These are phyloP conservation scores for Perizoma flavofasciatum DNA, from an alignment of 2,888 invertebrate species.

Conservation along the genomic window DNA sequence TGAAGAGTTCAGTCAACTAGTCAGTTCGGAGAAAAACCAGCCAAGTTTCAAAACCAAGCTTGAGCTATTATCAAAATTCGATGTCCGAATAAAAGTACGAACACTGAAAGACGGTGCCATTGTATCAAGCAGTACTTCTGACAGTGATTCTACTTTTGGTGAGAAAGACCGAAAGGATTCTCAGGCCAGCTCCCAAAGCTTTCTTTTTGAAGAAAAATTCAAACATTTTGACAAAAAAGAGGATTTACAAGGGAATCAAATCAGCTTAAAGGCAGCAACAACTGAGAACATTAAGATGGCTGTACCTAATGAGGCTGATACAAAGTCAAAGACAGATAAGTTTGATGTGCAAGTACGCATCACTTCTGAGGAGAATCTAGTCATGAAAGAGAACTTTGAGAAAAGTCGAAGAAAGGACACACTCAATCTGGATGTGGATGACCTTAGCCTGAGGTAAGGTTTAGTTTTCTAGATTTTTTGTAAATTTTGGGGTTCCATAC, in stretches of 20 bases:
- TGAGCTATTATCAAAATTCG: slow-evolving; percentile 80
- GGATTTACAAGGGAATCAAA: slow-evolving; percentile 53
- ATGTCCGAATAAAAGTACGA: slow-evolving; percentile 80
- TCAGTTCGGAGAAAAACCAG: slow-evolving; percentile 48
- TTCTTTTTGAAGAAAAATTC: slow-evolving; percentile 57
- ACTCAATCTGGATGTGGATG: slow-evolving; percentile 81
- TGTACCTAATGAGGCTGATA: slow-evolving; percentile 74
- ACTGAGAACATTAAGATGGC: slow-evolving; percentile 76
- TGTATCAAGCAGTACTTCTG: slow-evolving; percentile 68
- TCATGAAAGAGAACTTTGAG: slow-evolving; percentile 69
- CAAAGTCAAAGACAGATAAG: slow-evolving; percentile 70
- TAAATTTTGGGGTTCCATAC: neutral
- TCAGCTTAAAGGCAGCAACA: slow-evolving; percentile 61
- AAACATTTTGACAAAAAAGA: slow-evolving; percentile 59
- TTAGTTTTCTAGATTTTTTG: neutral
- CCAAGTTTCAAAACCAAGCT: slow-evolving; percentile 74
- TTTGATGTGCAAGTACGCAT: slow-evolving; percentile 80
- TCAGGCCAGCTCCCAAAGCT: slow-evolving; percentile 42
- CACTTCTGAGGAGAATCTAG: slow-evolving; percentile 76
- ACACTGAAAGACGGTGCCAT: slow-evolving; percentile 72
- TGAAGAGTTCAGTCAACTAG: slow-evolving; percentile 55
- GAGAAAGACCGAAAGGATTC: slow-evolving; percentile 51
- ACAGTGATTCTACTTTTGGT: slow-evolving; percentile 62
- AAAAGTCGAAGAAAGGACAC: slow-evolving; percentile 66
- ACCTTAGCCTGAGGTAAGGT: slow-evolving; percentile 77